Base-by-base conservation (phyloP, 2,888 invertebrate genomes). In the Physocephala rufipes region DNA sequence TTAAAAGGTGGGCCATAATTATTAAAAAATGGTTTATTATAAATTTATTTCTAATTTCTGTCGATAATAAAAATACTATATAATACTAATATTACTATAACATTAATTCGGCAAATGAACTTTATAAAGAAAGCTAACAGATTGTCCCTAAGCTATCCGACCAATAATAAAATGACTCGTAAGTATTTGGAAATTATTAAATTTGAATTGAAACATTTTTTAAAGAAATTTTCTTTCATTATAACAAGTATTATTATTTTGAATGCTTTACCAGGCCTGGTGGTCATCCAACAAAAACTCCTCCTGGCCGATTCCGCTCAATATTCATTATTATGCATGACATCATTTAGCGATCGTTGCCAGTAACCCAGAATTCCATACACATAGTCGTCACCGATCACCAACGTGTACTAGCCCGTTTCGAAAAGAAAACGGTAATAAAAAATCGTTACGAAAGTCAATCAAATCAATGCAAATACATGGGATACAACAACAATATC, bases 301-400 rank as follows among this genome's bases (percentile, higher is more conserved):
- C 36, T 36, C 36, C 36, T 36, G 5, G 9, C 5, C 36, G 9
- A 9, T 36, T 36, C 36, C 36, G 36, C 36, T 36, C 9, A 36
- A 36, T 36, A 36, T 9, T 9, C 24, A 30, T 72, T 73, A 45
- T 15, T 62, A 73, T 66, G 73, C 73, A 71, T 61, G 36, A 36
- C 36, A 4, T 36, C 7, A 28, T 49, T 67, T 70, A 21, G 28
- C 61, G 45, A n/a, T 65, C 45, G 45, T 36, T 9, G 36, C 36
- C 36, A 36, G 67, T 74, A 72, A 72, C 74, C 74, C 61, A 70
- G 61, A 74, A 74, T 65, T 70, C 74, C 61, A 55, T 51, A 59
- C 72, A 28, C 58, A 58, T 58, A 26, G 58, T 36, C 36, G 36
- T 9, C 36, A 36, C 36, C 36, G 9, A 36, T 7, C 58, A 1